Conservation (phyloP, 2,113 vertebrate species). For the Tupaia tana region DNA sequence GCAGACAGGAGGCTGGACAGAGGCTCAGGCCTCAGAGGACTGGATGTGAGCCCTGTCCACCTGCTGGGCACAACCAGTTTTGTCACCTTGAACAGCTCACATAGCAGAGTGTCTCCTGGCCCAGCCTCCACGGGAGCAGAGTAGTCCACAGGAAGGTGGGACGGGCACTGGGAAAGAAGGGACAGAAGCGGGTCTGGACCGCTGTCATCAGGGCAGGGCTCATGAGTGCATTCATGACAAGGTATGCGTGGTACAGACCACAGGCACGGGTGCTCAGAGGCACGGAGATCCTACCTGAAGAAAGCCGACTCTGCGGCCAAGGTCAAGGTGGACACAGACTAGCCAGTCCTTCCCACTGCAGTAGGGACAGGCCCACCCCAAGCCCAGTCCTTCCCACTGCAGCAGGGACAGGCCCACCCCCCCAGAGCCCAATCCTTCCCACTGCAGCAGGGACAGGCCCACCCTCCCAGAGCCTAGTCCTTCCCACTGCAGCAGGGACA, state of each 20-base stretch:
- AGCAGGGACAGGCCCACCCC: too few relatives aligned
- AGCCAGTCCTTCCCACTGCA: neutral
- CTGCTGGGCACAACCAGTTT: neutral
- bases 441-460: too few relatives aligned
- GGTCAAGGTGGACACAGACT: neutral
- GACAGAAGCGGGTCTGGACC: neutral
- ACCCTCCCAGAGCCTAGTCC: neutral
- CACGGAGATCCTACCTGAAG: neutral
- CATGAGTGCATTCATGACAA: fast-evolving
- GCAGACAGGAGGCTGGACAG: neutral
- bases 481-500: neutral
- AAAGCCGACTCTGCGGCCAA: neutral
- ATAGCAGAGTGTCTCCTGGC: neutral
- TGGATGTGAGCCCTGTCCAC: neutral
- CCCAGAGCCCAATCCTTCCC: neutral
- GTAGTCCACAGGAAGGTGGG: neutral
- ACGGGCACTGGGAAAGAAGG: neutral
- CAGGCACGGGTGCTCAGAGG: neutral
- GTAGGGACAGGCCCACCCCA: neutral
- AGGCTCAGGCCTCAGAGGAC: neutral
- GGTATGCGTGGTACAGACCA: neutral
- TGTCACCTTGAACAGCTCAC: neutral
- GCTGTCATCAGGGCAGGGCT: neutral
- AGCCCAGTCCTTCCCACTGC: neutral
- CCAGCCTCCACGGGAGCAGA: neutral